Evolutionary conservation across 2,797 vertebrate species (phyloP).

Genomic region (Brachyrhaphis roseni): DNA sequence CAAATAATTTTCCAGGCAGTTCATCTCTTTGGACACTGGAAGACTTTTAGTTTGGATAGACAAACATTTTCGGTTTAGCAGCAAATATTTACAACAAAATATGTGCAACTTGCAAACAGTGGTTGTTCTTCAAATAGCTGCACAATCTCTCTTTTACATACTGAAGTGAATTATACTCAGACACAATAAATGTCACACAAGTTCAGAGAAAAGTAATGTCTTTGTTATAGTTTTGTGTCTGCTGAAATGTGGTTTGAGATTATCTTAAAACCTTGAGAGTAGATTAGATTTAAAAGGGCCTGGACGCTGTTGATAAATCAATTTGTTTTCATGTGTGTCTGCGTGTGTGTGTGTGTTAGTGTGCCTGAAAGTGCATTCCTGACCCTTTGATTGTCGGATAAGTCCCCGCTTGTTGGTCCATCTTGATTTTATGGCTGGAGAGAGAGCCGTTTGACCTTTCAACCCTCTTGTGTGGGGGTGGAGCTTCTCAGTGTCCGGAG

Average conservation of each 20-base stretch:
- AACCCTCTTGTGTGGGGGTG: slow-evolving; percentile 87
- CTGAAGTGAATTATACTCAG: background rate
- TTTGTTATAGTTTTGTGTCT: slow-evolving; percentile 29
- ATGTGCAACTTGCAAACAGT: background rate
- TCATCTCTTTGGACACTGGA: background rate
- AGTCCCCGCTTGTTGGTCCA: slow-evolving; percentile 87
- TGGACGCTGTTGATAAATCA: slow-evolving; percentile 65
- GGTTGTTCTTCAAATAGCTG: background rate
- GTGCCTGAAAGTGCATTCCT: slow-evolving; percentile 51
- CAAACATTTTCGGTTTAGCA: background rate
- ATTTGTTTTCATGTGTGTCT: slow-evolving; percentile 55
- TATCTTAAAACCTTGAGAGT: slow-evolving; percentile 44
- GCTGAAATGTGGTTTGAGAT: slow-evolving; percentile 24
- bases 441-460: slow-evolving; percentile 92
- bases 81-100: background rate
- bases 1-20: background rate
- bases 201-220: slow-evolving; percentile 28
- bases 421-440: slow-evolving; percentile 85
- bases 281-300: slow-evolving; percentile 45
- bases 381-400: slow-evolving; percentile 80
- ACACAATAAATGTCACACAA: slow-evolving; percentile 23
- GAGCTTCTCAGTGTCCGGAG: slow-evolving; percentile 80
- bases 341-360: slow-evolving; percentile 30
- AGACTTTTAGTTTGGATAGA: background rate
- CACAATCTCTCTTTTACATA: background rate